phyloP scores from a whole-genome alignment of 2,797 vertebrate species.

The Synanceia verrucosa region DNA sequence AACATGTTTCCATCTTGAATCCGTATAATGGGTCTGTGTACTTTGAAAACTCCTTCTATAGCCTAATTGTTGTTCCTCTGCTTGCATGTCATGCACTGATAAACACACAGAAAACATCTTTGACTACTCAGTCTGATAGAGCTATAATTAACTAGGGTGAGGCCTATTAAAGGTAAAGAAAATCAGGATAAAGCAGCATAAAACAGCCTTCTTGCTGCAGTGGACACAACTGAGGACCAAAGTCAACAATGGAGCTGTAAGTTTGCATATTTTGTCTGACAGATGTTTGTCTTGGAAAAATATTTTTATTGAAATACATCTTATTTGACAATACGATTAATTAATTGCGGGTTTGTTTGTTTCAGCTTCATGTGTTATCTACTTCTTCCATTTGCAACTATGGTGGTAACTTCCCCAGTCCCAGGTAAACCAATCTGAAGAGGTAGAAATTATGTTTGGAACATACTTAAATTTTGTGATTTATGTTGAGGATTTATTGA shows the following conservation, averaged over 20 bases:
- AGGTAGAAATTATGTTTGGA: not conserved
- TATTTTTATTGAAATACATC: not conserved
- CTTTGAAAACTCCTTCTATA: constrained; percentile 45
- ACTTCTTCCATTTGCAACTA: constrained; percentile 50
- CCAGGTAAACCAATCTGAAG: constrained; percentile 65
- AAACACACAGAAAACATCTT: constrained; percentile 47
- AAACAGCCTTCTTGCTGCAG: not conserved
- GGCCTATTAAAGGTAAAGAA: constrained; percentile 24
- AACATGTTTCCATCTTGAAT: constrained; percentile 34
- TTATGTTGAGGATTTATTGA: not conserved
- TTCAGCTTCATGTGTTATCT: constrained; percentile 56
- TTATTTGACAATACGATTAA: not conserved
- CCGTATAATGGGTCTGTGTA: constrained; percentile 25
- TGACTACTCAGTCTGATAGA: constrained; percentile 45
- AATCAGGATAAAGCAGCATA: constrained; percentile 45
- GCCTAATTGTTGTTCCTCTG: constrained; percentile 25
- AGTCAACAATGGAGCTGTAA: constrained; percentile 74
- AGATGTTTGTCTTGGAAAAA: not conserved
- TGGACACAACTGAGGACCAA: not conserved
- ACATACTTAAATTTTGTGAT: not conserved
- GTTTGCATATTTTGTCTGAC: constrained; percentile 30
- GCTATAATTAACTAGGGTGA: constrained; percentile 62
- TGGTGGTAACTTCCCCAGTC: constrained; percentile 53
- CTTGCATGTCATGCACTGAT: constrained; percentile 28
- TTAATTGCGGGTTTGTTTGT: constrained; percentile 13